Percentiles rank a stretch among this genome's conserved stretches.
phyloP scores from a whole-genome alignment of 2,113 vertebrate genomes.

The Antechinus flavipes region DNA sequence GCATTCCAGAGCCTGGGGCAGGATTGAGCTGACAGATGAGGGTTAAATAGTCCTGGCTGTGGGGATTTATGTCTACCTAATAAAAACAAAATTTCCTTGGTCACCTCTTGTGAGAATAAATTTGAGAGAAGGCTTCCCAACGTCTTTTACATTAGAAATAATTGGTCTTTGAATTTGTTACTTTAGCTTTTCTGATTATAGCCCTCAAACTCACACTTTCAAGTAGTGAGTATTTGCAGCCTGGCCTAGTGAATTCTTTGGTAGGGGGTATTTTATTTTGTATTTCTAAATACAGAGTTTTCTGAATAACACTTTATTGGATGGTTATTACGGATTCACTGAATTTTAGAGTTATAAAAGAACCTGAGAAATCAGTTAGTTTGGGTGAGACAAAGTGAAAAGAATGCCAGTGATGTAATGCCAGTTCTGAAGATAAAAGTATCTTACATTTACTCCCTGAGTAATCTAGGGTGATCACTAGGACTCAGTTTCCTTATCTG shows the following conservation, averaged over 20 bases:
- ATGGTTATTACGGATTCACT: background rate
- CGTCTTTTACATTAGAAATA: slow-evolving; percentile 31
- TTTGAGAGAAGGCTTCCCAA: slow-evolving; percentile 51
- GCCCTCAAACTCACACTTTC: background rate
- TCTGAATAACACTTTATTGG: slow-evolving; percentile 8
- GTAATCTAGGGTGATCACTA: background rate
- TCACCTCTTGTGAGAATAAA: slow-evolving; percentile 58
- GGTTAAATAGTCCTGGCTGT: background rate
- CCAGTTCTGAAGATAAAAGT: background rate
- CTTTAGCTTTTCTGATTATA: slow-evolving; percentile 28
- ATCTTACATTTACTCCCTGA: background rate
- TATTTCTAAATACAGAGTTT: slow-evolving; percentile 55
- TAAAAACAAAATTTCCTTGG: slow-evolving; percentile 35
- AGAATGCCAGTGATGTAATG: background rate
- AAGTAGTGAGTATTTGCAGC: slow-evolving; percentile 9
- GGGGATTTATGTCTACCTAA: background rate
- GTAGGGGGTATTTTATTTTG: slow-evolving; percentile 68
- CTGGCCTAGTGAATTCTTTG: slow-evolving; percentile 32
- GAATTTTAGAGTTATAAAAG: background rate
- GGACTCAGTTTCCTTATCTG: background rate
- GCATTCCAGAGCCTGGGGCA: background rate
- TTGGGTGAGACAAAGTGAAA: background rate
- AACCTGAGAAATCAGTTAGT: background rate
- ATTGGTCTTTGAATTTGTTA: background rate
- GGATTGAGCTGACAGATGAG: background rate